phyloP scores from a whole-genome alignment of 2,797 vertebrate species.

The Eleutherodactylus coqui region DNA sequence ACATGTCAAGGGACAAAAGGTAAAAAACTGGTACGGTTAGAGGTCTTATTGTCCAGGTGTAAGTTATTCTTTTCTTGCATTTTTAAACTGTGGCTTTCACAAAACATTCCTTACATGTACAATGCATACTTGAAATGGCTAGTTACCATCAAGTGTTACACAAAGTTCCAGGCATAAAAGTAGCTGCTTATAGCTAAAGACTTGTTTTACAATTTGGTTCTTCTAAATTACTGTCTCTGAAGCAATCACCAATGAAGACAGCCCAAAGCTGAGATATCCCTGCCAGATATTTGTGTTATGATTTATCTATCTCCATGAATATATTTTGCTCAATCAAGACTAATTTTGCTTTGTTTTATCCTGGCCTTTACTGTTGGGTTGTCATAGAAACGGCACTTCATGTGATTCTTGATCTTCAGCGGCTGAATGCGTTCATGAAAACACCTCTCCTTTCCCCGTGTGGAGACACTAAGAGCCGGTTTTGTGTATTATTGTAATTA shows the following conservation, averaged over 20 bases:
- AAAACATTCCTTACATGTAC: background rate
- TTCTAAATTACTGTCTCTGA: conserved; percentile 64
- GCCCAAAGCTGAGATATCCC: conserved; percentile 57
- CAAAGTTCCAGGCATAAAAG: background rate
- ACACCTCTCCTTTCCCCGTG: conserved; percentile 65
- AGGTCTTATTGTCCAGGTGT: conserved; percentile 16
- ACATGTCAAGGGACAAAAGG: conserved; percentile 62
- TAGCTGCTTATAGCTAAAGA: background rate
- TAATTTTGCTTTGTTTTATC: conserved; percentile 77
- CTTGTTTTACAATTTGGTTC: conserved; percentile 61
- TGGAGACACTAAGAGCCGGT: conserved; percentile 66
- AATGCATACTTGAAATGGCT: background rate
- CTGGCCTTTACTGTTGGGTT: conserved; percentile 78
- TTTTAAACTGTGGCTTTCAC: conserved; percentile 8
- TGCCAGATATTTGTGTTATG: conserved; percentile 62
- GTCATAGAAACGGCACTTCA: conserved; percentile 78
- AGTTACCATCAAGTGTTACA: background rate
- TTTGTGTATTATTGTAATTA: conserved; percentile 71
- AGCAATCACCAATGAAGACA: conserved; percentile 56
- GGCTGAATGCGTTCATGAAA: conserved; percentile 72
- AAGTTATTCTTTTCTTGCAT: conserved; percentile 23
- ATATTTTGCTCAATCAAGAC: conserved; percentile 71
- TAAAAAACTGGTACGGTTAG: conserved; percentile 13
- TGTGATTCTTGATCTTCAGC: conserved; percentile 77
- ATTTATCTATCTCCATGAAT: conserved; percentile 66